A percentile compares a stretch with the other conserved stretches of the same genome.
Evolutionary conservation across 2,797 vertebrate genomes (phyloP).

Genomic region (Halcyon leucocephala): DNA sequence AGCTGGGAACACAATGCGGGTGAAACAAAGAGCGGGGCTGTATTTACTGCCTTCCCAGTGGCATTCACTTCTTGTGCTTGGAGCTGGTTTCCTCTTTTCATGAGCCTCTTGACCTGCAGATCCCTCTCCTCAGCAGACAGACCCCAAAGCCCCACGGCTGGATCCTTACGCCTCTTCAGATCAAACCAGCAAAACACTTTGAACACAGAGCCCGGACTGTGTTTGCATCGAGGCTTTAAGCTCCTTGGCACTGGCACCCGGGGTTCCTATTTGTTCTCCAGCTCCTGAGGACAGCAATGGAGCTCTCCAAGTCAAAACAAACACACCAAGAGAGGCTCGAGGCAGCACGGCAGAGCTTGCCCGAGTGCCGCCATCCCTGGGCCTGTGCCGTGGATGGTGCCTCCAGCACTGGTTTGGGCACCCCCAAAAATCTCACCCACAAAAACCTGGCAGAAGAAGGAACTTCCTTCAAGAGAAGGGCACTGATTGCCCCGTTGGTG

Average conservation of each 20-base stretch:
- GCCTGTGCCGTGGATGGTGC: background rate
- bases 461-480: background rate
- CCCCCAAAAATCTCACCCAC: background rate
- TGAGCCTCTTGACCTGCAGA: constrained; percentile 61
- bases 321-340: background rate
- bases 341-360: background rate
- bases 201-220: background rate
- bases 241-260: background rate
- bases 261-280: constrained; percentile 26
- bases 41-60: background rate
- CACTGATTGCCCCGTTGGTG: fast-evolving
- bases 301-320: constrained; percentile 2
- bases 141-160: background rate
- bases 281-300: background rate
- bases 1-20: background rate
- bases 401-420: background rate
- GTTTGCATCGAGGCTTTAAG: constrained; percentile 11
- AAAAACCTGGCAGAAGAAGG: background rate
- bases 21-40: background rate
- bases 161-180: constrained; percentile 41
- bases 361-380: fast-evolving
- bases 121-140: background rate
- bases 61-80: background rate
- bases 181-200: background rate
- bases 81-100: background rate